phyloP scores from a whole-genome alignment of 1,140 invertebrate genomes.

The Drosophila littoralis region DNA sequence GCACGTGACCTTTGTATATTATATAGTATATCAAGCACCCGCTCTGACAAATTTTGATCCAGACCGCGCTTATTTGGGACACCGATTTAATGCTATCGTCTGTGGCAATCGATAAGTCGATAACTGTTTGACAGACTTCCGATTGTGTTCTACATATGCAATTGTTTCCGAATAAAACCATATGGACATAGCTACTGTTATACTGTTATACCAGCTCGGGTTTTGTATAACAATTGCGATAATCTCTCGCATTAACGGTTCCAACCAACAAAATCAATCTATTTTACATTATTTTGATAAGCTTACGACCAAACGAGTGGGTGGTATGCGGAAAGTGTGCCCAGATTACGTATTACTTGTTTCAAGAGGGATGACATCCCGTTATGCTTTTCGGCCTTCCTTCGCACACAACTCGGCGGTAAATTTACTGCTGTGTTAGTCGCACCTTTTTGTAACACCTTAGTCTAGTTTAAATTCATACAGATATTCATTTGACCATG shows the following conservation, averaged over 20 bases:
- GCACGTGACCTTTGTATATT: neutral
- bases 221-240: neutral
- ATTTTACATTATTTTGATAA: neutral
- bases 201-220: neutral
- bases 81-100: neutral
- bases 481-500: neutral
- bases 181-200: neutral
- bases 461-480: neutral
- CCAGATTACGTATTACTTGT: constrained; percentile 1
- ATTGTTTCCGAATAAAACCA: neutral
- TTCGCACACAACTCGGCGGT: neutral
- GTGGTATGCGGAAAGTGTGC: neutral
- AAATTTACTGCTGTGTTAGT: neutral
- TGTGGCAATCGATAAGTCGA: constrained; percentile 9
- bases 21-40: neutral
- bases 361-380: neutral
- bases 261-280: neutral
- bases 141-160: neutral
- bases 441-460: neutral
- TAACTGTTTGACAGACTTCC: neutral
- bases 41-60: neutral
- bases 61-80: neutral
- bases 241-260: neutral
- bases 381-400: neutral
- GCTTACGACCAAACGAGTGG: neutral